Conservation (phyloP, 1,140 invertebrate species). For the Cyclina sinensis region DNA sequence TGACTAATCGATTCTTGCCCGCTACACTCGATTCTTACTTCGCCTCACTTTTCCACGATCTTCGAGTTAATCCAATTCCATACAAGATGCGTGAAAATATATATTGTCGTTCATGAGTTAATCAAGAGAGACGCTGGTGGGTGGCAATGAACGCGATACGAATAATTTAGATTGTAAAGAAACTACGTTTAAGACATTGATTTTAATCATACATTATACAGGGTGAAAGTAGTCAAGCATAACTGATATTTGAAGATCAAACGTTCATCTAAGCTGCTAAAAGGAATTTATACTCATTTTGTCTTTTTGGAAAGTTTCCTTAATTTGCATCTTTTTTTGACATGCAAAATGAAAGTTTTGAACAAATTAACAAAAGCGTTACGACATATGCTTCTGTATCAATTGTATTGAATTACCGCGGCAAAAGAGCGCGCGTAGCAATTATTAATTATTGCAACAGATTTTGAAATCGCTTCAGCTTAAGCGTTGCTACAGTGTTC, state of each 20-base stretch:
- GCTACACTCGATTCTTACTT: conserved; percentile 1
- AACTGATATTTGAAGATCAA: too few species aligned
- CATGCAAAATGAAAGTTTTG: background rate
- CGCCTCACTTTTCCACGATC: background rate
- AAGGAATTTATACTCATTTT: too few species aligned
- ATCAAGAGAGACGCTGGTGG: background rate
- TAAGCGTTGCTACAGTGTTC: background rate
- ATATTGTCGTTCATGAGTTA: conserved; percentile 17
- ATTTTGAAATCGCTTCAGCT: conserved; percentile 11
- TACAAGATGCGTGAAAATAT: conserved; percentile 11
- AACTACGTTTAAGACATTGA: background rate
- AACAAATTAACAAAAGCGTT: background rate
- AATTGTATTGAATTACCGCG: background rate
- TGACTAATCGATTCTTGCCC: conserved; percentile 29
- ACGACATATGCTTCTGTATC: background rate
- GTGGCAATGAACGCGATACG: background rate
- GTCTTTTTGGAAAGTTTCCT: too few species aligned
- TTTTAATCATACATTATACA: too few species aligned
- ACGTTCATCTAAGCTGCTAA: too few species aligned
- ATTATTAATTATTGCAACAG: background rate
- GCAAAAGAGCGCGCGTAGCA: background rate
- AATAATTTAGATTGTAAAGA: background rate
- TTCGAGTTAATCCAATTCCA: conserved; percentile 10
- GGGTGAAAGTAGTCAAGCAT: too few species aligned
- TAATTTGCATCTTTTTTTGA: too few species aligned